Percentiles rank a stretch among this genome's conserved stretches.
Conservation (phyloP, 2,888 invertebrate species). For the Plagiodera versicolora region DNA sequence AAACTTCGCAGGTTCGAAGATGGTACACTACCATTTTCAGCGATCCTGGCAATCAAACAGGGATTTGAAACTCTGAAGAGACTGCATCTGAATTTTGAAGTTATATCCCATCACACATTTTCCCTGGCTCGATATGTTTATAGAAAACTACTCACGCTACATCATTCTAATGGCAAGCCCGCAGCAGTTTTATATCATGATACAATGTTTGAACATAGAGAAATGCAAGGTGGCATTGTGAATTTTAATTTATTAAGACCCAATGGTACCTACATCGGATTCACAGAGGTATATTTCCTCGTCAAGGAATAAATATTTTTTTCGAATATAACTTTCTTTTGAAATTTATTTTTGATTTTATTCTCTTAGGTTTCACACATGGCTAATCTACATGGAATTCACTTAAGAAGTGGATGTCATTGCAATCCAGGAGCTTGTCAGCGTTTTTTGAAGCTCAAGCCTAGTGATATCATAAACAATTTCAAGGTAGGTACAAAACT, state of each 20-base stretch:
- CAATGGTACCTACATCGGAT: conserved; percentile 82
- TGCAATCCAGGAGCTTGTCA: conserved; percentile 97
- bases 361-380: conserved; percentile 76
- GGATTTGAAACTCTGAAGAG: conserved; percentile 77
- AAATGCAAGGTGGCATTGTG: conserved; percentile 81
- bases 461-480: conserved; percentile 72
- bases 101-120: conserved; percentile 75
- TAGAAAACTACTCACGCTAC: conserved; percentile 62
- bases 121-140: conserved; percentile 74
- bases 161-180: conserved; percentile 72
- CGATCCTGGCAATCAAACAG: conserved; percentile 78
- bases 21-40: conserved; percentile 87
- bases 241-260: conserved; percentile 83
- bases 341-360: too few relatives aligned
- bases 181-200: conserved; percentile 75
- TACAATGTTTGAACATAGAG: conserved; percentile 63
- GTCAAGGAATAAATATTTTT: too few relatives aligned
- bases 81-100: conserved; percentile 66
- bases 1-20: conserved; percentile 81
- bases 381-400: conserved; percentile 83
- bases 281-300: conserved; percentile 69
- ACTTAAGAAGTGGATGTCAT: conserved; percentile 91
- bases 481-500: conserved; percentile 60
- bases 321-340: too few relatives aligned
- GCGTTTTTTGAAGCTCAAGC: conserved; percentile 69